Conservation (phyloP, 1,140 invertebrate genomes). For the Drosophila bipectinata region DNA sequence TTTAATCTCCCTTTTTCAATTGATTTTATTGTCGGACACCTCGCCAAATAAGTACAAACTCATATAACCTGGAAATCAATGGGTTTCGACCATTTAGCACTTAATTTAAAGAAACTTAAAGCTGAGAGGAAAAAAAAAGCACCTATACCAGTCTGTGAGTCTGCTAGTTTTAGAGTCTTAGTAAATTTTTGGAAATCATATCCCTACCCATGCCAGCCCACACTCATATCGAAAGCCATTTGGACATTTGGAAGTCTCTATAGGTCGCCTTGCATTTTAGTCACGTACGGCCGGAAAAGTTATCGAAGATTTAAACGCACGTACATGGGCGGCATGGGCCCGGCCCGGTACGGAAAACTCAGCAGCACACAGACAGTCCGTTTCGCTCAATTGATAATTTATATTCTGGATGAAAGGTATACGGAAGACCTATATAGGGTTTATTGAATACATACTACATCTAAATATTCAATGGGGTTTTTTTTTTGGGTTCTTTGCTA, state of each 20-base stretch:
- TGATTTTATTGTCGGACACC: slow-evolving; percentile 5
- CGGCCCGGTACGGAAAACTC: slow-evolving; percentile 26
- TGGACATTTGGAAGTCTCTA: slow-evolving; percentile 48
- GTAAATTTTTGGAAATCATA: slow-evolving; percentile 6
- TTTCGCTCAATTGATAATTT: slow-evolving; percentile 14
- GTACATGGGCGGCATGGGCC: slow-evolving; percentile 46
- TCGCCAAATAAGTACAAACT: neutral
- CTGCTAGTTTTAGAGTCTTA: neutral
- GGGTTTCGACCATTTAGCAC: slow-evolving; percentile 53
- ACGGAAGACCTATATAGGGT: neutral
- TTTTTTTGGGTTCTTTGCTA: neutral
- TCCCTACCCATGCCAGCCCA: neutral
- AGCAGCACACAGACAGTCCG: slow-evolving; percentile 25
- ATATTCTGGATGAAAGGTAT: slow-evolving; percentile 1
- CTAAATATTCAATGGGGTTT: neutral
- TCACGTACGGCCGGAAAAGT: slow-evolving; percentile 73
- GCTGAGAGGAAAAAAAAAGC: slow-evolving; percentile 5
- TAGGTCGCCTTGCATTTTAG: slow-evolving; percentile 72
- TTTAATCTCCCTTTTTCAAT: neutral
- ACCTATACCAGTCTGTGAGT: slow-evolving; percentile 14
- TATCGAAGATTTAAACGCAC: slow-evolving; percentile 81
- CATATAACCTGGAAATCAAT: slow-evolving; percentile 56
- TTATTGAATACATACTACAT: neutral
- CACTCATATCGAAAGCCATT: slow-evolving; percentile 23
- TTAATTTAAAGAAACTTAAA: slow-evolving; percentile 55